These are phyloP conservation scores for Chymomyza procnemis DNA, from an alignment of 2,888 invertebrate species.

Conservation along the genomic window DNA sequence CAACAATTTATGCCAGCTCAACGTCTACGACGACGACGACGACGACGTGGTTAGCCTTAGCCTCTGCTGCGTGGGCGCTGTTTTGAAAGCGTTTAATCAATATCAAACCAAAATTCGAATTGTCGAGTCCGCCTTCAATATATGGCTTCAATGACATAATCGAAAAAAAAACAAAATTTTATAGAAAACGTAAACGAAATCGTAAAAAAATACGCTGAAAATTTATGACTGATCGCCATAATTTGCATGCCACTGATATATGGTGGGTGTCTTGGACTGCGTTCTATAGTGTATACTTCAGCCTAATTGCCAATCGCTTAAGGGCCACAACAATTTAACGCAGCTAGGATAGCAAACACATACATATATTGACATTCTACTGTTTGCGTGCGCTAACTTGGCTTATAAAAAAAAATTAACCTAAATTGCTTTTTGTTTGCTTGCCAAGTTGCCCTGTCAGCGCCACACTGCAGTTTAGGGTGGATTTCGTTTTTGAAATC, in stretches of 20 bases:
- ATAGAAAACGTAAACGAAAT: too few species aligned
- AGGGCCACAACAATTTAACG: too few species aligned
- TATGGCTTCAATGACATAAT: slow-evolving; percentile 55
- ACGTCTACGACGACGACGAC: slow-evolving; percentile 16
- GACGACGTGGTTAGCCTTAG: slow-evolving; percentile 50
- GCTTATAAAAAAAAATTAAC: slow-evolving; percentile 28
- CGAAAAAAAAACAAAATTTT: too few species aligned
- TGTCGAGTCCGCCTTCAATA: slow-evolving; percentile 29
- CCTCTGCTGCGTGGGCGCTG: slow-evolving; percentile 56
- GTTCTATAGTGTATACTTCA: not conserved
- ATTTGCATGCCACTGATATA: slow-evolving; percentile 33
- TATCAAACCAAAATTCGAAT: slow-evolving; percentile 21
- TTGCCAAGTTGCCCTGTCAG: not conserved
- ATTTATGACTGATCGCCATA: slow-evolving; percentile 33
- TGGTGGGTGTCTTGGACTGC: too few species aligned
- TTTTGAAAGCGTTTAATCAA: slow-evolving; percentile 22
- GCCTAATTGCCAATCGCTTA: not conserved
- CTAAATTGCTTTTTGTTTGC: slow-evolving; percentile 15
- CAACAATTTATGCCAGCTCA: not conserved
- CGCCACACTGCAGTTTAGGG: not conserved
- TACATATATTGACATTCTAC: not conserved
- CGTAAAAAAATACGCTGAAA: not conserved
- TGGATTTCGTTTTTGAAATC: not conserved
- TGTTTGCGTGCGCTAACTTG: not conserved
- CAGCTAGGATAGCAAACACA: not conserved